Conservation (phyloP, 2,797 vertebrate genomes). For the Cephalopachus bancanus region DNA sequence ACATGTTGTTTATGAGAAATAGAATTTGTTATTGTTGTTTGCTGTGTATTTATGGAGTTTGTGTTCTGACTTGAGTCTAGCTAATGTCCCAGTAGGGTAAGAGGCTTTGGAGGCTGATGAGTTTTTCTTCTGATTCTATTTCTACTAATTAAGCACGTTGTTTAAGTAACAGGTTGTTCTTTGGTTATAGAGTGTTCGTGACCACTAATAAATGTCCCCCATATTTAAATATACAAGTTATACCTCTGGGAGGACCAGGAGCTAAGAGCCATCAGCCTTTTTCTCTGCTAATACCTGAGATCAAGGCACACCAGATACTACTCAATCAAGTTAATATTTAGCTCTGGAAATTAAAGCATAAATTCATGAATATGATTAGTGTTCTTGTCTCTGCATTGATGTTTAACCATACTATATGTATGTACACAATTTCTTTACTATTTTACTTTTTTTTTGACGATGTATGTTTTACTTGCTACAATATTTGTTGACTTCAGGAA, state of each 20-base stretch:
- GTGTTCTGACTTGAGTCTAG: slow-evolving; percentile 48
- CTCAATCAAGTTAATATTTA: slow-evolving; percentile 68
- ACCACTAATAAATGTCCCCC: slow-evolving; percentile 41
- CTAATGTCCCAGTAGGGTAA: slow-evolving; percentile 40
- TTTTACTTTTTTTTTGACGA: not conserved
- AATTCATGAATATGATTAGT: slow-evolving; percentile 57
- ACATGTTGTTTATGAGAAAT: slow-evolving; percentile 41
- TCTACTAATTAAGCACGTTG: slow-evolving; percentile 47
- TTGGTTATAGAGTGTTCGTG: slow-evolving; percentile 50
- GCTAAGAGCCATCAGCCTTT: not conserved
- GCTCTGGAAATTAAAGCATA: slow-evolving; percentile 61
- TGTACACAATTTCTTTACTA: not conserved
- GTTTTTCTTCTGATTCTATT: slow-evolving; percentile 57
- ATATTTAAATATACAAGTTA: slow-evolving; percentile 43
- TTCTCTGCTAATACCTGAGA: slow-evolving; percentile 32
- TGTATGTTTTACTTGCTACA: slow-evolving; percentile 12
- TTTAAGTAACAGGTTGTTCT: slow-evolving; percentile 63
- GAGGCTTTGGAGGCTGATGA: slow-evolving; percentile 1
- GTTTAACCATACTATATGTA: slow-evolving; percentile 16
- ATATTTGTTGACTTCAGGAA: slow-evolving; percentile 27
- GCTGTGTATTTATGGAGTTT: slow-evolving; percentile 9
- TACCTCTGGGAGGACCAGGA: not conserved
- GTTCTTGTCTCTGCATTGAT: slow-evolving; percentile 31
- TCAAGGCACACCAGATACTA: slow-evolving; percentile 24
- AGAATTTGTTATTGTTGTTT: not conserved